Percentiles rank a stretch among this genome's conserved stretches.
Evolutionary conservation across 2,113 vertebrate species (phyloP).

Genomic region (Marmota monax): DNA sequence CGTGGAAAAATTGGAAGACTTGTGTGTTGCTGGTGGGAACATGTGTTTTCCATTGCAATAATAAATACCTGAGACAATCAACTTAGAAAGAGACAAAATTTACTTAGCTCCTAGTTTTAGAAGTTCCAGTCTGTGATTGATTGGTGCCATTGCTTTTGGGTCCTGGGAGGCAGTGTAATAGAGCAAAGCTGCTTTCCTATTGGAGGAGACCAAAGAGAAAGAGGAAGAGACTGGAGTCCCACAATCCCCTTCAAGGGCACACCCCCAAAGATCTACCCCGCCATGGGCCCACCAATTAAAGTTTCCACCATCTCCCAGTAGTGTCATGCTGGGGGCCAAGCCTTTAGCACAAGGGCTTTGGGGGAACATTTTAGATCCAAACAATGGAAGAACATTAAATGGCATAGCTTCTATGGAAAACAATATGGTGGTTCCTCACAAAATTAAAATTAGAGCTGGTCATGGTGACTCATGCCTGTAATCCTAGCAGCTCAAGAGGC

Average conservation of each 20-base stretch:
- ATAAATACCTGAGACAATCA: neutral
- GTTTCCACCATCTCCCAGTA: neutral
- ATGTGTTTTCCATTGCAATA: neutral
- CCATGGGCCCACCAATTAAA: neutral
- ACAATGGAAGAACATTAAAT: neutral
- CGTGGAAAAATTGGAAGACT: neutral
- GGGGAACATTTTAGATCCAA: neutral
- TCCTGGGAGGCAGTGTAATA: neutral
- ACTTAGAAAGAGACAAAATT: neutral
- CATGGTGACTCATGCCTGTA: no score
- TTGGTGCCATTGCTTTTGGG: neutral
- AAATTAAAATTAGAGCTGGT: neutral
- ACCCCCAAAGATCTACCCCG: neutral
- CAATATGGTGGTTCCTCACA: neutral
- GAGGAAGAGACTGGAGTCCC: neutral
- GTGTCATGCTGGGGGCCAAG: neutral
- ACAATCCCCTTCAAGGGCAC: neutral
- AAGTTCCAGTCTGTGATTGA: neutral
- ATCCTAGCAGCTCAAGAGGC: no score
- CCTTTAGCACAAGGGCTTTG: neutral
- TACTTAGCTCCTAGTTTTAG: neutral
- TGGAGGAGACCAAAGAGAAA: neutral
- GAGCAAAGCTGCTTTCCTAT: neutral
- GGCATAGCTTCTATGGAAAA: neutral
- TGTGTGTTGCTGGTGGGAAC: no score